Base-by-base conservation (phyloP, 2,888 invertebrate species). In the Germaria angustata region DNA sequence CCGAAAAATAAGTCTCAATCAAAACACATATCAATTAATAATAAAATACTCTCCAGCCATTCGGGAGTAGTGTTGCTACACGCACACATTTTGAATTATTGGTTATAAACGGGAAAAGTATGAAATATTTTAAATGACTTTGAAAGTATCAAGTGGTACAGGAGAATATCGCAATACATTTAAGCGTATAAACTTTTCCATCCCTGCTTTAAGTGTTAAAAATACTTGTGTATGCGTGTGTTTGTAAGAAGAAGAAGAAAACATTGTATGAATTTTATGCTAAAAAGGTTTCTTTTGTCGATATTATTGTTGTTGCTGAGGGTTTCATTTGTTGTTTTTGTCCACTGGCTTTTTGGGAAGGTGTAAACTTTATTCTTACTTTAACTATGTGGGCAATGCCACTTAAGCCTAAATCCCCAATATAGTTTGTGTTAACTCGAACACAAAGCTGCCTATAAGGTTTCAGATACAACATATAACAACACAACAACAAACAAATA, bases 341-440 rank as follows among this genome's bases (percentile, higher is more conserved):
- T 39, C 41, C 72, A 55, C 22, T 76, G 65, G 41, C 24, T 66
- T 66, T 61, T 75, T 66, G 3, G 61, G 65, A 82, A 82, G 82
- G 82, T 82, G 82, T 79, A 82, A 82, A 82, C 73, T 69, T 75
- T 65, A 34, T 68, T 65, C 49, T 68, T 66, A 53, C 15, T 34
- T 79, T 68, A 72, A 77, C 77, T 78, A 78, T 68, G 77, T 81
- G 77, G 73, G 77, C 82, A 75, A 68, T 63, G 72, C 77, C 78
- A 78, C 73, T 78, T 81, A 68, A 63, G 68, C 61, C 63, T 77
- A 78, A 81, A 73, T 44, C 72, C 6, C 49, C 49, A 17, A 36
- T 55, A 20, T 32, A 36, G 51, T 22, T 51, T 51, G n/a, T n/a
- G n/a, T 6, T 5, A 28, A 57, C 44, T 57, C 15, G 1, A 1